Evolutionary conservation across 2,113 vertebrate genomes (phyloP).

Genomic region (Catharus bicknelli): DNA sequence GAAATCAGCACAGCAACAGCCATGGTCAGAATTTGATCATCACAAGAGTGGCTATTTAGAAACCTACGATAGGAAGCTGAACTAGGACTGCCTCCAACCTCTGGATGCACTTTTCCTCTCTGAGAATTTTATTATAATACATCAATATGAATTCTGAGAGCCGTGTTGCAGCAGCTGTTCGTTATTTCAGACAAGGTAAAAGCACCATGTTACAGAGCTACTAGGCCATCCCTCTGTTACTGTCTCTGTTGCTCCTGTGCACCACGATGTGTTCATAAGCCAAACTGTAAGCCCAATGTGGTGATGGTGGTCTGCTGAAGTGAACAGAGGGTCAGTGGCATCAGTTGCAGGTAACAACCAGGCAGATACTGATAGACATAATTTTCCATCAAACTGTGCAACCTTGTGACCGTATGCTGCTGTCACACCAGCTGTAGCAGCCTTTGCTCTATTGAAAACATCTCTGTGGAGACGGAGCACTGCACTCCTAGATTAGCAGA

Average conservation of each 20-base stretch:
- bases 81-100: neutral
- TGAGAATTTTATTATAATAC: neutral
- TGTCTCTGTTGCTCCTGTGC: neutral
- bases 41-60: neutral
- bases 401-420: neutral
- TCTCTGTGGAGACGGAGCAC: neutral
- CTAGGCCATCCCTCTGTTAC: neutral
- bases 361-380: neutral
- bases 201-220: neutral
- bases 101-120: neutral
- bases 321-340: neutral
- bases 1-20: neutral
- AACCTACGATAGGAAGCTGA: neutral
- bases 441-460: neutral
- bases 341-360: neutral
- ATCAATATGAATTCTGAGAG: neutral
- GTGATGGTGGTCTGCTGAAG: neutral
- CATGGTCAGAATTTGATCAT: neutral
- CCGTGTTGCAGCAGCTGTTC: neutral
- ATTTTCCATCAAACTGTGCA: neutral
- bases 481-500: neutral
- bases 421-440: neutral
- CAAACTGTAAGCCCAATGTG: neutral
- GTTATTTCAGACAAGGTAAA: neutral
- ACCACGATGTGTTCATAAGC: neutral